phyloP scores from a whole-genome alignment of 2,113 vertebrate genomes.

The Coregonus clupeaformis region DNA sequence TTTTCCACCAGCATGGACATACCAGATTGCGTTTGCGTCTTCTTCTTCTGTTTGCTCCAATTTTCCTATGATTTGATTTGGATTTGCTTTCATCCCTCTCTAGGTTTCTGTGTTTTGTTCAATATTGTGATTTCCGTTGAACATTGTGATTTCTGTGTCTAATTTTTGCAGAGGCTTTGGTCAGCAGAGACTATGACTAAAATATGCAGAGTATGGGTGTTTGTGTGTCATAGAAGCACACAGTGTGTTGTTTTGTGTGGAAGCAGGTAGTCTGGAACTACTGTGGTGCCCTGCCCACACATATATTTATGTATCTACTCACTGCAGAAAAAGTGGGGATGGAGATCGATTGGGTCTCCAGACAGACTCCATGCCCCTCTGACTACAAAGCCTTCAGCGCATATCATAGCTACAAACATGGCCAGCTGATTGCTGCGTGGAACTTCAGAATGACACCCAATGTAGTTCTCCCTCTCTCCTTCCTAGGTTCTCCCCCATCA shows the following conservation, averaged over 20 bases:
- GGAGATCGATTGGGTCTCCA: slow-evolving; percentile 58
- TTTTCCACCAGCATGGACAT: slow-evolving; percentile 84
- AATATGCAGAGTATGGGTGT: slow-evolving; percentile 68
- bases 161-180: slow-evolving; percentile 74
- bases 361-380: slow-evolving; percentile 46
- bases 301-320: slow-evolving; percentile 55
- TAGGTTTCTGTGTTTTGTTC: slow-evolving; percentile 81
- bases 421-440: slow-evolving; percentile 48
- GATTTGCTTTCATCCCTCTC: slow-evolving; percentile 80
- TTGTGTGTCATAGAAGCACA: slow-evolving; percentile 51
- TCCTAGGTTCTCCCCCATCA: slow-evolving; percentile 89
- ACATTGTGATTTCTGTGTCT: slow-evolving; percentile 74
- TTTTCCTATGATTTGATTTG: slow-evolving; percentile 77
- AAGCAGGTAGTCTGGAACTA: slow-evolving; percentile 63
- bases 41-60: slow-evolving; percentile 77
- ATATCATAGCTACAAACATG: slow-evolving; percentile 44
- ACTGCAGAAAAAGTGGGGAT: slow-evolving; percentile 58
- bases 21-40: slow-evolving; percentile 80
- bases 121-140: slow-evolving; percentile 74
- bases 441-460: slow-evolving; percentile 88
- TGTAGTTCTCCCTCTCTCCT: slow-evolving; percentile 88
- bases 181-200: slow-evolving; percentile 69
- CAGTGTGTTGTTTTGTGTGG: slow-evolving; percentile 55
- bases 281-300: slow-evolving; percentile 59
- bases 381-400: slow-evolving; percentile 43